Conservation (phyloP, 2,113 vertebrate genomes). For the Gallinago media region DNA sequence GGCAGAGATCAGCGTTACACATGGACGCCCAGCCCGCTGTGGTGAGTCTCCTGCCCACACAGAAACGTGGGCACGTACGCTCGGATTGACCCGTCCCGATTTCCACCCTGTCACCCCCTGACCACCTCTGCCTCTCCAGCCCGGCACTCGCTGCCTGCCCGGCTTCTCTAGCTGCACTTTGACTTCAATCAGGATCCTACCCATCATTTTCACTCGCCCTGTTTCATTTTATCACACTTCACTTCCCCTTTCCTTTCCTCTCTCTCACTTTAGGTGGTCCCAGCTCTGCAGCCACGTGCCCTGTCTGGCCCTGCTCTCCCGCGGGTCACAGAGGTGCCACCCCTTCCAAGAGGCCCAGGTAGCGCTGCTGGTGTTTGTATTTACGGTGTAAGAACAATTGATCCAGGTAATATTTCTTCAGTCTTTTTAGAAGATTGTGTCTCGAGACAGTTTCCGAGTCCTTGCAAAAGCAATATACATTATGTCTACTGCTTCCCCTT, state of each 20-base stretch:
- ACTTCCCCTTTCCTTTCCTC: neutral
- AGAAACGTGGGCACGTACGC: neutral
- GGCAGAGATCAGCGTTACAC: neutral
- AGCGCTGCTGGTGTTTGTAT: neutral
- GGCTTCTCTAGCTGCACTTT: neutral
- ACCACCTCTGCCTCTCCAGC: neutral
- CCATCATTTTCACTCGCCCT: neutral
- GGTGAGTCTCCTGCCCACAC: neutral
- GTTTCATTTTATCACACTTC: neutral
- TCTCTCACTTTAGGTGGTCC: neutral
- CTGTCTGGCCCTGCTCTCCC: neutral
- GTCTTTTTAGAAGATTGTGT: neutral
- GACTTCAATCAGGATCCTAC: neutral
- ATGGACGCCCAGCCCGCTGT: rapidly evolving
- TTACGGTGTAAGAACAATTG: neutral
- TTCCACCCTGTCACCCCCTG: neutral
- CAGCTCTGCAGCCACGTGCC: neutral
- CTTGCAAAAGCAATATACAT: constrained; percentile 5
- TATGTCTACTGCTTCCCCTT: neutral
- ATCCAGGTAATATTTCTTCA: constrained; percentile 25
- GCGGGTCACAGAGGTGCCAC: neutral
- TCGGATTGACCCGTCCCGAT: neutral
- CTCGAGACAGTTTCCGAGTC: neutral
- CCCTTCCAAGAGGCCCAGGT: rapidly evolving
- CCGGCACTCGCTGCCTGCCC: neutral